Conservation (phyloP, 2,888 invertebrate species). For the Glyphotaelius pellucidus region DNA sequence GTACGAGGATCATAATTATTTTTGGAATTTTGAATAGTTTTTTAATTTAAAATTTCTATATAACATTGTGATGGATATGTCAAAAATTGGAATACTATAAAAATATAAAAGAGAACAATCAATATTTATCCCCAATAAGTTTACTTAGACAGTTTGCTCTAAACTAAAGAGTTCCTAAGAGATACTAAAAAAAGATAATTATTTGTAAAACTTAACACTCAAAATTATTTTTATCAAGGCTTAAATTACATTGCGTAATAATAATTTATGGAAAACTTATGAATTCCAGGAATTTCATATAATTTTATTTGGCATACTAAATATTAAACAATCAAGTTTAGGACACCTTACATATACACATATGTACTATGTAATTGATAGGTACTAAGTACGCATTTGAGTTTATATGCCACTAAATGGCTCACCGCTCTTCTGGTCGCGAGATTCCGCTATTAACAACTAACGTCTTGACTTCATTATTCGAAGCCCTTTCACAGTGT, state of each 20-base stretch:
- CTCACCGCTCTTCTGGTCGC: not conserved
- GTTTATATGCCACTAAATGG: not conserved
- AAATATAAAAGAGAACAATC: not conserved
- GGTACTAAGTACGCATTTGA: not conserved
- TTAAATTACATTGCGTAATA: not conserved
- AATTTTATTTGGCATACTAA: conserved; percentile 2
- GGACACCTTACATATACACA: not conserved
- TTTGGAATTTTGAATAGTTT: not conserved
- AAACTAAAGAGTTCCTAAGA: not conserved
- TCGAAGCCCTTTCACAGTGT: not conserved
- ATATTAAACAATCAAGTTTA: not conserved
- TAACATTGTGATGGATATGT: not conserved
- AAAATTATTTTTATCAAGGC: not conserved
- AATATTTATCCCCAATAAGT: not conserved
- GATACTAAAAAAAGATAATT: not conserved
- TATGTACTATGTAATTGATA: not conserved
- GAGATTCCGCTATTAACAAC: not conserved
- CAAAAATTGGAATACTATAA: not conserved
- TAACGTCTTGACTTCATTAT: not conserved
- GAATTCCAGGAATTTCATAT: not conserved
- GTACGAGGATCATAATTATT: not conserved
- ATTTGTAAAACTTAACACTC: not conserved
- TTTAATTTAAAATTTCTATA: not conserved
- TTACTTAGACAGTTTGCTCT: not conserved
- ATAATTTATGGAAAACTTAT: not conserved